Evolutionary conservation across 2,797 vertebrate species (phyloP).

Genomic region (Oryzias sinensis): DNA sequence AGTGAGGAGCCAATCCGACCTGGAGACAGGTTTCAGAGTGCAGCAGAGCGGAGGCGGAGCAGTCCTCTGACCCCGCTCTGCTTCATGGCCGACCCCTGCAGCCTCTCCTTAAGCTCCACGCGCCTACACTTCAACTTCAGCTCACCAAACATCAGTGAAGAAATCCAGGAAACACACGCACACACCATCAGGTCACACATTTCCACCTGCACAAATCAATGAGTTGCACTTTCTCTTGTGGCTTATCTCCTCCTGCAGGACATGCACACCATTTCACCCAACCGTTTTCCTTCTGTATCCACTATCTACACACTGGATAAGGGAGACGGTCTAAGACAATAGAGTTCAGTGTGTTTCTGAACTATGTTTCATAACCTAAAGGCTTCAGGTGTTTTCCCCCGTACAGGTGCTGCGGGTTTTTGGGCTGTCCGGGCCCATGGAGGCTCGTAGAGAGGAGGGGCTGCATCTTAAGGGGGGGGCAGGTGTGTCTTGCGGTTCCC

Average conservation of each 20-base stretch:
- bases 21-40: slow-evolving; percentile 16
- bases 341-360: no score
- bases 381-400: no score
- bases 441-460: no score
- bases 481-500: no score
- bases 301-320: neutral
- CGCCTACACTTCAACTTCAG: slow-evolving; percentile 17
- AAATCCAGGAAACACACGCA: slow-evolving; percentile 8
- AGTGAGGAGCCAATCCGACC: slow-evolving; percentile 10
- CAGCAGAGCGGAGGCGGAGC: slow-evolving; percentile 13
- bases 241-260: slow-evolving; percentile 42
- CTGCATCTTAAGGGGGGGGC: no score
- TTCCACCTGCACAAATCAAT: slow-evolving; percentile 2
- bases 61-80: slow-evolving; percentile 2
- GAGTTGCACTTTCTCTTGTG: slow-evolving; percentile 62
- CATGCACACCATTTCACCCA: slow-evolving; percentile 40
- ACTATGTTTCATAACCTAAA: no score
- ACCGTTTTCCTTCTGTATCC: neutral
- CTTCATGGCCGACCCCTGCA: neutral
- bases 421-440: no score
- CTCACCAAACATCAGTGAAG: slow-evolving; percentile 10
- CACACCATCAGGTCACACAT: neutral
- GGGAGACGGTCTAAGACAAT: no score
- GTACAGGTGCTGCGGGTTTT: no score
- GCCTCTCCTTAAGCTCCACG: neutral